Evolutionary conservation across 1,140 invertebrate species (phyloP), one percentile per base, ranked within the genome.

Genomic region (Zaprionus kolodkinae): DNA sequence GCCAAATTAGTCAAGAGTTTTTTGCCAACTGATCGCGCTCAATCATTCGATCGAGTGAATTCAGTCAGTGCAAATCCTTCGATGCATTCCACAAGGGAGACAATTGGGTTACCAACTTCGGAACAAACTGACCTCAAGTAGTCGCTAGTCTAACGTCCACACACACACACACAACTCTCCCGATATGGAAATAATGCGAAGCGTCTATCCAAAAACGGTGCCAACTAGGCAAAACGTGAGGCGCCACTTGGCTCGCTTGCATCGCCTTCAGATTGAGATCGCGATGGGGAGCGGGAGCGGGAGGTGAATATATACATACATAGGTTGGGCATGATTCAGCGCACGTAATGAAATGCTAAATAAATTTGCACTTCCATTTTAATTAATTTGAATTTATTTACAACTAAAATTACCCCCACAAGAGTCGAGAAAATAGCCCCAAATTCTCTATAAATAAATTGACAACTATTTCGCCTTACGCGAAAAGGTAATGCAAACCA

Each of bases 321-420:
- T 27, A 7, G 7, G 5, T 43, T 67, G 48, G 36, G 64, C 55
- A 78, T 87, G 83, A 87, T 63, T 87, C 84, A 87, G 64, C 74
- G 73, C 56, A 76, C 62, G 72, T 80, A 89, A 89, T 89, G 76
- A 85, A 89, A 89, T 81, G 86, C 86, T 81, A 75, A 89, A 89
- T 89, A 79, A 89, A 89, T 89, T 89, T 89, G 63, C 81, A 85
- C 86, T 89, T 89, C 85, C 85, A 89, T 79, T 89, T 89, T 81
- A 89, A 89, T 89, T 89, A 89, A 85, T 81, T 89, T 76, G 64
- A 89, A 89, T 89, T 89, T 89, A 89, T 89, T 79, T 79, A 76
- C 72, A 81, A 89, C 85, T 89, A 89, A 84, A 82, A 73, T 81
- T 73, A 78, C 78, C 88, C 79, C 81, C 65, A 75, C 73, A 74